Base-by-base conservation (phyloP, 2,888 invertebrate species). In the Baccha elongata region DNA sequence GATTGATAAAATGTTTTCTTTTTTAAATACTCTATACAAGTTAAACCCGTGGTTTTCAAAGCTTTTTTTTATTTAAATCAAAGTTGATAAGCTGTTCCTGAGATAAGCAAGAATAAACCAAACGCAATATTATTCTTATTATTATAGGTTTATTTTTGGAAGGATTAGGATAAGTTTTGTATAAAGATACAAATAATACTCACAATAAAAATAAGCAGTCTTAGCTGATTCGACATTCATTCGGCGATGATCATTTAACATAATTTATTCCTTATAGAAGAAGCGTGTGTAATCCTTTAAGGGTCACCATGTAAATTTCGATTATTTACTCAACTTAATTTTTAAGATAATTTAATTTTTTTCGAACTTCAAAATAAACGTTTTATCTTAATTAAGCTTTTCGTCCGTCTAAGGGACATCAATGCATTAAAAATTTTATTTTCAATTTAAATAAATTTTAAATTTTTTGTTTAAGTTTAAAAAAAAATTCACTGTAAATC, bases 191-290 rank as follows among this genome's bases (percentile, higher is more conserved):
- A n/a, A n/a, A n/a, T n/a, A n/a, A n/a, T 87, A 88, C 90, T 90
- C 85, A 90, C 90, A 89, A 90, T 89, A 88, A 90, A 89, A 89
- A 90, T 86, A 85, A 90, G 87, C 89, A 90, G 90, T 88, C 89
- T 89, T 87, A 90, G 89, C 90, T 90, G 90, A 90, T 90, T 89
- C 89, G 90, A 90, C 90, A 90, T 89, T 89, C 89, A 90, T 89
- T 89, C 90, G 90, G 87, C 78, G 83, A 78, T 88, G 88, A 87
- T 88, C 87, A 89, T 87, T 89, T 89, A 89, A 87, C 89, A 89
- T 89, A 88, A 86, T 89, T 87, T 88, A 88, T 86, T 88, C 87
- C 89, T 89, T 90, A 83, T 44, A 68, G 42, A 62, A 50, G 67
- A 64, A 68, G 48, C 60, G 60, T 40, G 42, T 64, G 64, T 73